Percentiles rank a stretch among this genome's conserved stretches.
Evolutionary conservation across 2,113 vertebrate species (phyloP).

Genomic region (Meriones unguiculatus): DNA sequence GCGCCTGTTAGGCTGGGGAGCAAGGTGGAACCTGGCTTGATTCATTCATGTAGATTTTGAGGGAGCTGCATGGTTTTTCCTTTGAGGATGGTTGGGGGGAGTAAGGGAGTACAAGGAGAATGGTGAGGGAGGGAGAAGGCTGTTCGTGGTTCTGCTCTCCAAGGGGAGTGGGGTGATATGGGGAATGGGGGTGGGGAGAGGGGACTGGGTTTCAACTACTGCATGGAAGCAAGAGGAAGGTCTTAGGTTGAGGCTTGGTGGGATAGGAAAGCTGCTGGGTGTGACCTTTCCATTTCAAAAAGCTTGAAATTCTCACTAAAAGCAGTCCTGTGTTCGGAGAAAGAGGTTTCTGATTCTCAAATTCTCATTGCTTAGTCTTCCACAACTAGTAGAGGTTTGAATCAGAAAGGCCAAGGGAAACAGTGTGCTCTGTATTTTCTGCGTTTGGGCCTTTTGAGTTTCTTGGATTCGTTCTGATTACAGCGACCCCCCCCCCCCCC

Average conservation of each 20-base stretch:
- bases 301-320: neutral
- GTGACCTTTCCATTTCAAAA: conserved; percentile 43
- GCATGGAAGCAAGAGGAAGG: conserved; percentile 14
- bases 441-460: conserved; percentile 26
- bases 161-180: neutral
- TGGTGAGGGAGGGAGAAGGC: neutral
- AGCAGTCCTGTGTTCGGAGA: conserved; percentile 42
- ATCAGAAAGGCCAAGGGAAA: conserved; percentile 11
- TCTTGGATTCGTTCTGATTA: conserved; percentile 61
- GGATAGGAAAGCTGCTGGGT: conserved; percentile 53
- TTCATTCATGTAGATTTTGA: neutral
- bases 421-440: conserved; percentile 59
- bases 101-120: neutral
- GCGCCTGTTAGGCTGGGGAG: neutral
- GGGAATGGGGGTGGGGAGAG: conserved; percentile 2
- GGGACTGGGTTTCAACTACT: conserved; percentile 31
- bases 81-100: conserved; percentile 19
- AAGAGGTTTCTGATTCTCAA: conserved; percentile 73
- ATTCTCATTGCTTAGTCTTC: conserved; percentile 59
- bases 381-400: conserved; percentile 52
- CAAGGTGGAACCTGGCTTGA: neutral
- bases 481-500: neutral
- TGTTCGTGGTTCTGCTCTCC: neutral
- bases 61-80: neutral
- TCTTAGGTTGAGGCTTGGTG: neutral